These are phyloP conservation scores for Sweltsa coloradensis DNA, from an alignment of 1,140 invertebrate genomes.

Conservation along the genomic window DNA sequence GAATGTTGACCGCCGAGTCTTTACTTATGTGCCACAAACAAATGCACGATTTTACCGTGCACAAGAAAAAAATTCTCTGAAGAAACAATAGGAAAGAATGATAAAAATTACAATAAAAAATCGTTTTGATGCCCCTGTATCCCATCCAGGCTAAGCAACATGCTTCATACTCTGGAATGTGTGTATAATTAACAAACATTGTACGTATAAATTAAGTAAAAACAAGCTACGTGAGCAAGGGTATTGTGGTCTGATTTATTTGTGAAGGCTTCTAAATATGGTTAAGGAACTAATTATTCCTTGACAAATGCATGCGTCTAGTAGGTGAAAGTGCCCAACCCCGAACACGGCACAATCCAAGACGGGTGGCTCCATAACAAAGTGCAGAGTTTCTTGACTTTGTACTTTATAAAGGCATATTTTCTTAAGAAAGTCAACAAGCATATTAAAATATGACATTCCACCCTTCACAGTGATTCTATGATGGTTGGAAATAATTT, in stretches of 20 bases:
- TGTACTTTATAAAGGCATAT: conserved; percentile 12
- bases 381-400: conserved; percentile 14
- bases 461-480: conserved; percentile 4
- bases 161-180: conserved; percentile 14
- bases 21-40: too few relatives aligned
- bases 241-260: conserved; percentile 15
- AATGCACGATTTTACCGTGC: too few relatives aligned
- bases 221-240: conserved; percentile 13
- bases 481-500: background rate
- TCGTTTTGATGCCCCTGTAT: conserved; percentile 15
- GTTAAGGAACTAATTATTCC: conserved; percentile 8
- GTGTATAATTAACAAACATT: conserved; percentile 11
- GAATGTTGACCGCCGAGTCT: too few relatives aligned
- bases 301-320: conserved; percentile 1
- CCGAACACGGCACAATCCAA: conserved; percentile 11
- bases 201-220: conserved; percentile 10
- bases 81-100: too few relatives aligned
- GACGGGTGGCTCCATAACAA: conserved; percentile 10
- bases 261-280: conserved; percentile 6
- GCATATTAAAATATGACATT: conserved; percentile 14
- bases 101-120: too few relatives aligned
- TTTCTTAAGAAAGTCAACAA: conserved; percentile 12
- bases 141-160: conserved; percentile 11
- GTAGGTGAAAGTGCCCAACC: conserved; percentile 5
- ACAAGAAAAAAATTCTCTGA: too few relatives aligned